Base-by-base conservation (phyloP, 1,140 invertebrate species). In the Atopsyche davidsoni region DNA sequence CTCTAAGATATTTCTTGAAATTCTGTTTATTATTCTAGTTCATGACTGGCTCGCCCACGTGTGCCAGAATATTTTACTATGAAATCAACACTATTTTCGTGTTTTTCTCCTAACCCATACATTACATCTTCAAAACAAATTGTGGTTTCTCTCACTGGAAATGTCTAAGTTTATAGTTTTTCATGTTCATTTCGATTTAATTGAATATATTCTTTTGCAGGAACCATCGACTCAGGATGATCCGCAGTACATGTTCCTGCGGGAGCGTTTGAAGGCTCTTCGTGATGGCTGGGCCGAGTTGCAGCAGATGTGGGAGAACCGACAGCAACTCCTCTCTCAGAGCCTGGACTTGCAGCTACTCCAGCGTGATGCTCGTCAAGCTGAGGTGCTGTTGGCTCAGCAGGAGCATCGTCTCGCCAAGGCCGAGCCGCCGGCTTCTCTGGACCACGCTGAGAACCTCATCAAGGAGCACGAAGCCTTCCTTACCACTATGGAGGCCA, bases 291-390 rank as follows among this genome's bases (percentile, higher is more conserved):
- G 97, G 97, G 90, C 94, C 53, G 96, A 99, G 65, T 73, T 99
- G 38, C 88, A 97, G 60, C 92, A 98, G 73, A 99, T 99, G 96
- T 99, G 96, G 96, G 95, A 96, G 64, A 98, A 98, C 73, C 73
- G 96, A 38, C 94, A 98, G 69, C 86, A 95, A 52, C 69, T 98
- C 28, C 73, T 99, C 2, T 92, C 93, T 0, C 93, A 98, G 72
- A 94, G 89, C 59, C 79, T 98, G 53, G 92, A 93, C 68, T 75
- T 93, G 58, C 92, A 99, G 75, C 86, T 98, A 67, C 91, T 98
- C 76, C 83, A 98, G 69, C 80, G 95, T 18, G 96, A 99, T 72
- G 95, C 94, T 10, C 83, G 93, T 48, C 96, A 99, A 75, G 95
- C 92, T 6, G 97, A 99, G 72, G 94, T 99, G 45, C 74, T 98